A percentile compares a stretch with the other conserved stretches of the same genome.
phyloP scores from a whole-genome alignment of 2,113 vertebrate genomes.

The Hypanus sabinus region DNA sequence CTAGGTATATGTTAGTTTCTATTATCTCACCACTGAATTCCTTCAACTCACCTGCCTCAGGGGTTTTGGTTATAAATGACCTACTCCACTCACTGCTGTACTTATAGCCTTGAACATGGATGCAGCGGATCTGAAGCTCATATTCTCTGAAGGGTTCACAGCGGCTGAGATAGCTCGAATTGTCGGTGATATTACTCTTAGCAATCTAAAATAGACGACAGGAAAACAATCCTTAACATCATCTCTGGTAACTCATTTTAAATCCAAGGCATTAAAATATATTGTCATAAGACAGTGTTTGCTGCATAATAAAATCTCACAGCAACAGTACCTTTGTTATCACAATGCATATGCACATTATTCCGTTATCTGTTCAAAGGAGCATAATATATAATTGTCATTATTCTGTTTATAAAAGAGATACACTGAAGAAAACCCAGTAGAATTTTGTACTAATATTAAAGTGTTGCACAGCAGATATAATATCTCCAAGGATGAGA shows the following conservation, averaged over 20 bases:
- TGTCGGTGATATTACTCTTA: not conserved
- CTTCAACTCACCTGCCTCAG: slow-evolving; percentile 51
- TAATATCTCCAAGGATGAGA: too few relatives aligned
- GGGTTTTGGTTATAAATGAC: slow-evolving; percentile 48
- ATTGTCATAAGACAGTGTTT: not conserved
- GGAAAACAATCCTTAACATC: not conserved
- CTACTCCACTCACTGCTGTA: slow-evolving; percentile 59
- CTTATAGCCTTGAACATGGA: not conserved
- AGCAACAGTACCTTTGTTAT: not conserved
- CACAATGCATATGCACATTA: not conserved
- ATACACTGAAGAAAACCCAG: too few relatives aligned
- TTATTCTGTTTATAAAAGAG: too few relatives aligned
- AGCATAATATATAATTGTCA: not conserved
- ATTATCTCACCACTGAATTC: not conserved
- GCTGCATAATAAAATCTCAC: not conserved
- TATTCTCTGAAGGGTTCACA: slow-evolving; percentile 49
- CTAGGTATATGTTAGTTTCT: not conserved
- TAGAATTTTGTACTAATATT: too few relatives aligned
- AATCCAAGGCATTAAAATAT: not conserved
- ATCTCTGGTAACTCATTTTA: not conserved
- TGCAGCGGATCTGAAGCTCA: slow-evolving; percentile 57
- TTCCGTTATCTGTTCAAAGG: not conserved
- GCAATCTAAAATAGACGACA: not conserved
- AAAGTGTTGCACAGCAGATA: too few relatives aligned
- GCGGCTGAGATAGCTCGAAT: not conserved